Conservation (phyloP, 2,113 vertebrate genomes). For the Coracopsis vasa region DNA sequence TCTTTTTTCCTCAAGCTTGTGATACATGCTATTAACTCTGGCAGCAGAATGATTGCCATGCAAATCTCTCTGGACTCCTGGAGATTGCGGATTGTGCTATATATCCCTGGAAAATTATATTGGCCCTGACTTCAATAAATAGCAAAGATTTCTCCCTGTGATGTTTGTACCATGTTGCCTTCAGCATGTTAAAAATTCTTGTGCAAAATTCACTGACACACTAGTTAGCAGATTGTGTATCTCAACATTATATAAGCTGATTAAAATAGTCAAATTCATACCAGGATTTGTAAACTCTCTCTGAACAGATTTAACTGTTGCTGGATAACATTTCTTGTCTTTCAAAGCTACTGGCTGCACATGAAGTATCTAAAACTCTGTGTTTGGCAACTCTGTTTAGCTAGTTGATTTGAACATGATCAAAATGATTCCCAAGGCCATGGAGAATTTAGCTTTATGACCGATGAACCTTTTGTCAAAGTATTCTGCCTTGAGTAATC, state of each 20-base stretch:
- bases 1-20: neutral
- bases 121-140: neutral
- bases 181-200: neutral
- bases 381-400: neutral
- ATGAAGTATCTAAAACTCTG: neutral
- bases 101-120: neutral
- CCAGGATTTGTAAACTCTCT: neutral
- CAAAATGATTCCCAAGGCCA: neutral
- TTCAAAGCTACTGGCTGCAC: neutral
- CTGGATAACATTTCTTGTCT: neutral
- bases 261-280: neutral
- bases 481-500: neutral
- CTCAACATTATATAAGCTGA: neutral
- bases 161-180: neutral
- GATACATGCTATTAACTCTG: neutral
- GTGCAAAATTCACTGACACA: neutral
- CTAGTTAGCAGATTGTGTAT: neutral
- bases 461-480: neutral
- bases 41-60: neutral
- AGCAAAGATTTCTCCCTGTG: neutral
- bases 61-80: neutral
- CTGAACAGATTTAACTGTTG: neutral
- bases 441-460: neutral
- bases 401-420: neutral
- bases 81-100: neutral